Percentiles rank a stretch among this genome's conserved stretches.
Conservation (phyloP, 2,113 vertebrate species). For the Pelobates fuscus region DNA sequence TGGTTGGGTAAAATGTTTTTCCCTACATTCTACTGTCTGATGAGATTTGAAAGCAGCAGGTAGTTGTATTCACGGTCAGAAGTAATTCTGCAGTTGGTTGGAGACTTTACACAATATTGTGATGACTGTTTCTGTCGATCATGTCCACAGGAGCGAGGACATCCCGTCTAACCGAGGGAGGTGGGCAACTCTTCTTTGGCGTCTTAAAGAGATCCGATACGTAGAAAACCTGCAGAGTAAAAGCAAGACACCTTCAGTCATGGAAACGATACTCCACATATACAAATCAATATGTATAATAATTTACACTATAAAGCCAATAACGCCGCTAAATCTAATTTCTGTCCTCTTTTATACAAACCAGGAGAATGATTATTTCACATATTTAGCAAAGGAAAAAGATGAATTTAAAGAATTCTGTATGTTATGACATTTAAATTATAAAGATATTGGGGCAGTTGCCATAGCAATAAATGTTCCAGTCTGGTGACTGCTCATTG, state of each 20-base stretch:
- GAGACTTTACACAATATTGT: conserved; percentile 81
- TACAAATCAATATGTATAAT: too few relatives aligned
- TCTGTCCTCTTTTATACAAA: too few relatives aligned
- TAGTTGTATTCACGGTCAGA: conserved; percentile 75
- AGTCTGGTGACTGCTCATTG: too few relatives aligned
- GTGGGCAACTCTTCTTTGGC: conserved; percentile 74
- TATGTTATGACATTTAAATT: too few relatives aligned
- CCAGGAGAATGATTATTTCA: too few relatives aligned
- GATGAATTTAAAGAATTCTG: too few relatives aligned
- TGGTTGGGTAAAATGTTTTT: conserved; percentile 79
- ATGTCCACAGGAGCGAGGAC: conserved; percentile 91
- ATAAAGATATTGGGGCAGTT: too few relatives aligned
- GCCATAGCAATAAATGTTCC: too few relatives aligned
- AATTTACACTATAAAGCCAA: too few relatives aligned
- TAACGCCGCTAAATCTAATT: too few relatives aligned
- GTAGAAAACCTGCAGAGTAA: conserved; percentile 84
- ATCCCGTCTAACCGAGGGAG: conserved; percentile 90
- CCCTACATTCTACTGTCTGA: conserved; percentile 99
- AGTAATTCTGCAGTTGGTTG: conserved; percentile 62
- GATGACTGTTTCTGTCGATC: conserved; percentile 95
- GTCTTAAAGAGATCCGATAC: conserved; percentile 95
- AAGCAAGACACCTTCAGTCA: neutral
- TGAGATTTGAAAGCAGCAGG: conserved; percentile 89
- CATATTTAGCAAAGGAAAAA: too few relatives aligned
- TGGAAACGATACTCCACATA: too few relatives aligned